Percentiles rank a stretch among this genome's conserved stretches.
phyloP scores from a whole-genome alignment of 2,888 invertebrate species.

The Calliopum simillimum region DNA sequence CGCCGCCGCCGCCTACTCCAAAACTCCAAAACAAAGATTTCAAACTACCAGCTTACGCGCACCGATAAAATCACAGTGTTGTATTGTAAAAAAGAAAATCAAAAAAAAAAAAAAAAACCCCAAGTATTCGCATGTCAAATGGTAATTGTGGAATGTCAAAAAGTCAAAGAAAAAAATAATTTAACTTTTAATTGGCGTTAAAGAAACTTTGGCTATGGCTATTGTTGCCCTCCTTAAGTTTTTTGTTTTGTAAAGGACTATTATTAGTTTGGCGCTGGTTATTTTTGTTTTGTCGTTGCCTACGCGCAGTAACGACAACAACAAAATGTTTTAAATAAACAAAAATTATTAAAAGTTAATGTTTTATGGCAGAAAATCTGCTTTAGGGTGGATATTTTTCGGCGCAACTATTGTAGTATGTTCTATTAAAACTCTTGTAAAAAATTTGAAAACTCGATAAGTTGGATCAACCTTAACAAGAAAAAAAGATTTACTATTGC shows the following conservation, averaged over 20 bases:
- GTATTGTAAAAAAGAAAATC: too few relatives aligned
- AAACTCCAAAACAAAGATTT: too few relatives aligned
- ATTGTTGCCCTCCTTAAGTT: too few relatives aligned
- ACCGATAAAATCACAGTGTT: not conserved
- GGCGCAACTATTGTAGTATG: too few relatives aligned
- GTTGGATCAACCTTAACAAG: too few relatives aligned
- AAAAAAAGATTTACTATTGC: too few relatives aligned
- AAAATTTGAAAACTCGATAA: too few relatives aligned
- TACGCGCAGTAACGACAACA: not conserved
- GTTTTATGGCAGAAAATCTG: not conserved
- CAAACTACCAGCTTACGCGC: not conserved
- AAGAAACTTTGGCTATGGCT: not conserved
- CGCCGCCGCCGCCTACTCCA: too few relatives aligned
- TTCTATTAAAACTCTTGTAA: too few relatives aligned
- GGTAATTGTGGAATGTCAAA: conserved; percentile 1
- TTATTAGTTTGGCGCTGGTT: too few relatives aligned
- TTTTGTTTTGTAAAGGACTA: too few relatives aligned
- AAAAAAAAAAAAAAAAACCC: not conserved
- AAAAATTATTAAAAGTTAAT: not conserved
- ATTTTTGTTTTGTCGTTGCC: not conserved
- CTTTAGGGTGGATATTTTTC: too few relatives aligned
- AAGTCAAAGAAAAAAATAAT: not conserved
- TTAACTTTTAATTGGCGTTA: conserved; percentile 24
- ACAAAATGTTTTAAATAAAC: not conserved
- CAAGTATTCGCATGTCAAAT: conserved; percentile 20